Percentiles rank a stretch among this genome's conserved stretches.
Evolutionary conservation across 2,888 invertebrate genomes (phyloP).

Genomic region (Caradrina clavipalpis): DNA sequence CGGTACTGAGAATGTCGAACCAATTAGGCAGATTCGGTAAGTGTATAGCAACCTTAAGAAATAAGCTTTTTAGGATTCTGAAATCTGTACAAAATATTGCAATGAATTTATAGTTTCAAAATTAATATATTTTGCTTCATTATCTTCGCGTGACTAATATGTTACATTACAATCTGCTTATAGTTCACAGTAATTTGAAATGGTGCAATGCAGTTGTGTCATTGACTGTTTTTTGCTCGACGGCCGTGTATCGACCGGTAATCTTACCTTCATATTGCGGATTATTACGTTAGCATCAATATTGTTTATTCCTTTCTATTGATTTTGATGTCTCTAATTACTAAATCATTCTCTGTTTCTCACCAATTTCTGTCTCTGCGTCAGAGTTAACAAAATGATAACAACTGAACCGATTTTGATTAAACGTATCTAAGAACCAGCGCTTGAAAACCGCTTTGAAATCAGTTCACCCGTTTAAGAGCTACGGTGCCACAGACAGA

Average conservation of each 20-base stretch:
- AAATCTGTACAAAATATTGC: neutral
- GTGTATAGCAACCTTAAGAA: neutral
- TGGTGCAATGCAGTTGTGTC: slow-evolving; percentile 62
- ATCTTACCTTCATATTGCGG: slow-evolving; percentile 45
- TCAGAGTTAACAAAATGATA: neutral
- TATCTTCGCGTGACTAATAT: slow-evolving; percentile 10
- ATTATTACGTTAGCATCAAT: slow-evolving; percentile 13
- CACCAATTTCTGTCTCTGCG: neutral
- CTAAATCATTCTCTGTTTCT: neutral
- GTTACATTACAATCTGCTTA: slow-evolving; percentile 10
- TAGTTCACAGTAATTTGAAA: slow-evolving; percentile 41
- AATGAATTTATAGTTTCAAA: neutral
- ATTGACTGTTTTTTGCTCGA: slow-evolving; percentile 54
- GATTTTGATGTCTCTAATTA: neutral
- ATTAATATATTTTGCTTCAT: neutral
- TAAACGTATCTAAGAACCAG: no score
- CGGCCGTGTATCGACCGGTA: slow-evolving; percentile 47
- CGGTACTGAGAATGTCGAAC: no score
- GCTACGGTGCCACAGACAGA: no score
- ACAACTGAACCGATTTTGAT: no score
- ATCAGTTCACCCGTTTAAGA: no score
- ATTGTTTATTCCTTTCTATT: neutral
- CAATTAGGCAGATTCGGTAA: no score
- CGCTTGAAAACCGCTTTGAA: no score
- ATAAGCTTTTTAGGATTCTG: neutral